Evolutionary conservation across 2,797 vertebrate species (phyloP).

Genomic region (Bovichtus diacanthus): DNA sequence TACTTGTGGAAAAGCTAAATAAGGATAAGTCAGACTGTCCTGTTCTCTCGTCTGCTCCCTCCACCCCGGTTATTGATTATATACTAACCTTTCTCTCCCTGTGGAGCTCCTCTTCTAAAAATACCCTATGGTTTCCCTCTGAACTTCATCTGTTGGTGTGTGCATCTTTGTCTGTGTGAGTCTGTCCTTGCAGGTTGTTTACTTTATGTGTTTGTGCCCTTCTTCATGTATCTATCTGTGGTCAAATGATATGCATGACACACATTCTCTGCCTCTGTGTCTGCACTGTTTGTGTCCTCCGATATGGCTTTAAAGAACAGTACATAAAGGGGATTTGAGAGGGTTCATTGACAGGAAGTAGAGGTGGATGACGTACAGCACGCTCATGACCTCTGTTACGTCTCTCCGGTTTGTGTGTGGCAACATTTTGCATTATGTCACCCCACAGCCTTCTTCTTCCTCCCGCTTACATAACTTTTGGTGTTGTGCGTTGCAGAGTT

Average conservation of each 20-base stretch:
- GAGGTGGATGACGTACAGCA: not conserved
- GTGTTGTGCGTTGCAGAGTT: slow-evolving; percentile 53
- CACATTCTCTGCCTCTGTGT: too few species aligned
- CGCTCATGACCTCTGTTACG: not conserved
- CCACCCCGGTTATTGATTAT: slow-evolving; percentile 78
- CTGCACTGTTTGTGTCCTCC: slow-evolving; percentile 2
- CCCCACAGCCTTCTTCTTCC: not conserved
- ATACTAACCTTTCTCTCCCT: slow-evolving; percentile 74
- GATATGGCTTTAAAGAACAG: not conserved
- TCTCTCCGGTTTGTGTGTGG: not conserved
- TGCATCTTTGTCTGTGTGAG: slow-evolving; percentile 15
- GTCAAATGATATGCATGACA: not conserved
- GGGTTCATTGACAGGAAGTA: not conserved
- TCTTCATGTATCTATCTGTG: not conserved
- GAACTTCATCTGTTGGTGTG: slow-evolving; percentile 39
- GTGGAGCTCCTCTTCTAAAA: slow-evolving; percentile 71
- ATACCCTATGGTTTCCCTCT: slow-evolving; percentile 72
- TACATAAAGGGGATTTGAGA: not conserved
- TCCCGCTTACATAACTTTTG: not conserved
- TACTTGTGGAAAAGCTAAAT: slow-evolving; percentile 22
- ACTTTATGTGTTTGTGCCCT: too few species aligned
- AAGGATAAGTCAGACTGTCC: slow-evolving; percentile 43
- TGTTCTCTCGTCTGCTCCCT: slow-evolving; percentile 56
- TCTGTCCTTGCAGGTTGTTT: slow-evolving; percentile 45
- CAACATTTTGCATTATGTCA: not conserved